A percentile compares a stretch with the other conserved stretches of the same genome.
These are phyloP conservation scores for Lordiphosa collinella DNA, from an alignment of 1,140 invertebrate species.

Conservation along the genomic window DNA sequence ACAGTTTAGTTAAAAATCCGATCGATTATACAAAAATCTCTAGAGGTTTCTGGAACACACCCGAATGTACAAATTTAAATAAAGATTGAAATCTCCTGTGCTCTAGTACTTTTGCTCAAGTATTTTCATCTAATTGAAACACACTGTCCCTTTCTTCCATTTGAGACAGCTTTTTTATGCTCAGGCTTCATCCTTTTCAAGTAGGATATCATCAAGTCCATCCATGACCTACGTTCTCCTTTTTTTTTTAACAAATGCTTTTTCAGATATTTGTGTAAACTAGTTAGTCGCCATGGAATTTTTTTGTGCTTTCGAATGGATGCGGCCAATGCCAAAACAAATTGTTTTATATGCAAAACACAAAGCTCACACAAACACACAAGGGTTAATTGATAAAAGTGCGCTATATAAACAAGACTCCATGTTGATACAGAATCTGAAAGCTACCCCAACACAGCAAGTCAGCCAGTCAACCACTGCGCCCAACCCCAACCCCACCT, in stretches of 20 bases:
- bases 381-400: constrained; percentile 43
- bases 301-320: constrained; percentile 22
- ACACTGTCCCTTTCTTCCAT: too few relatives aligned
- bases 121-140: too few relatives aligned
- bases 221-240: not conserved
- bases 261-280: constrained; percentile 7
- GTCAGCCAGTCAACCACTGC: constrained; percentile 10
- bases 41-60: too few relatives aligned
- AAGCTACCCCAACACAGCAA: constrained; percentile 23
- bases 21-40: too few relatives aligned
- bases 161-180: too few relatives aligned
- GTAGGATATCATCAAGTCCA: not conserved
- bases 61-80: too few relatives aligned
- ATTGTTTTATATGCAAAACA: constrained; percentile 56
- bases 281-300: constrained; percentile 18
- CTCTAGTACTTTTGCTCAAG: too few relatives aligned
- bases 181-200: too few relatives aligned
- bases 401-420: constrained; percentile 45
- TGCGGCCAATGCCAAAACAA: constrained; percentile 44
- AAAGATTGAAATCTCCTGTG: too few relatives aligned
- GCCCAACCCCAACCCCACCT: not conserved
- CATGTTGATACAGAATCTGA: constrained; percentile 46
- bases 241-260: not conserved
- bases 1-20: too few relatives aligned
- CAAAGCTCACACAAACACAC: constrained; percentile 1